Base-by-base conservation (phyloP, 1,140 invertebrate species). In the Phortica variegata region DNA sequence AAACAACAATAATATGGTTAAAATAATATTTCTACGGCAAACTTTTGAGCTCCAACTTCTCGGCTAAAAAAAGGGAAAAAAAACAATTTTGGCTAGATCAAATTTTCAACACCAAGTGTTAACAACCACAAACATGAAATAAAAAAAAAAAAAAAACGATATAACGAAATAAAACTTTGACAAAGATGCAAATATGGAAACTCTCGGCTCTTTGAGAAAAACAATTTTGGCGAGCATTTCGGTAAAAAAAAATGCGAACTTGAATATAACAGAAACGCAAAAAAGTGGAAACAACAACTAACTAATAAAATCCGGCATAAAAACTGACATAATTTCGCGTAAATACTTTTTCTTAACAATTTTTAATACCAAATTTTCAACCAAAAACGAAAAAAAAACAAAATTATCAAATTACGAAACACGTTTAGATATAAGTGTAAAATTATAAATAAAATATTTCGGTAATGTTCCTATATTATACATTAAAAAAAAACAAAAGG, bases 401-500 rank as follows among this genome's bases (percentile, higher is more conserved):
- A 43, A 26, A 26, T 26, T 6, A n/a, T n/a, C n/a, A n/a, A n/a
- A n/a, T n/a, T n/a, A n/a, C n/a, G 12, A 29, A 29, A 47, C 31
- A 43, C 53, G 46, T 60, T 69, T 73, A 73, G 69, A 52, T 65
- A 34, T 72, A 73, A 73, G 69, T 72, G 65, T 72, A 72, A 71
- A 72, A 72, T 60, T 72, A 63, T 52, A 54, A 54, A 53, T 62
- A 59, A 58, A 68, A 47, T 63, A 70, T 73, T 73, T 73, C 70
- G 70, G 70, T 73, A 73, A 73, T 73, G 70, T 73, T 73, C 70
- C 70, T 73, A 73, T 66, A 69, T 60, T 49, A 62, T 36, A 46
- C 15, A 49, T 45, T 41, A 49, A 37, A 49, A 43, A 44, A 48
- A 44, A 41, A 46, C 23, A 53, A 52, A 41, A 41, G 32, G 16